phyloP scores from a whole-genome alignment of 2,888 invertebrate species.

The Stegophylla sp. region DNA sequence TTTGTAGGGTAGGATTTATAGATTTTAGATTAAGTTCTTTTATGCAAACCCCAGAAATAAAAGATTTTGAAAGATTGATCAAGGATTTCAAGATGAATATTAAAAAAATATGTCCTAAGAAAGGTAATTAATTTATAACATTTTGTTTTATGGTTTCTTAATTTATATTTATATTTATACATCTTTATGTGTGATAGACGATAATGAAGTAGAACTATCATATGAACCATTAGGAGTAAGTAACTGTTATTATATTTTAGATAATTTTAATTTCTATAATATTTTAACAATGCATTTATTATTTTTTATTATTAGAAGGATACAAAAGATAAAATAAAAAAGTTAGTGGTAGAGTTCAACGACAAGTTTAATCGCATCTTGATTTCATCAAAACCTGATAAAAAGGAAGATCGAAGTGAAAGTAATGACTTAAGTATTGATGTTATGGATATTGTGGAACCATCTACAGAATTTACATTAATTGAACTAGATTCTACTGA shows the following conservation, averaged over 20 bases:
- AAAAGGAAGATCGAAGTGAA: slow-evolving; percentile 7
- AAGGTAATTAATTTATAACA: slow-evolving; percentile 5
- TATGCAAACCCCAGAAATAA: neutral
- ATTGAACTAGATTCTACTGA: neutral
- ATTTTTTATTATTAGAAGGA: too few relatives aligned
- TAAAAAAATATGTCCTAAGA: neutral
- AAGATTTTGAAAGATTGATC: slow-evolving; percentile 10
- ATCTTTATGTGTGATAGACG: neutral
- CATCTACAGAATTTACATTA: neutral
- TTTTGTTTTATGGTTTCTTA: neutral
- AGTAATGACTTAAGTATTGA: neutral
- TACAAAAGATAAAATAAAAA: neutral
- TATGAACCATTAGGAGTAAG: slow-evolving; percentile 13
- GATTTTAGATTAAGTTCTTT: slow-evolving; percentile 12
- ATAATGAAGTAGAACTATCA: neutral
- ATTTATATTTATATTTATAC: neutral
- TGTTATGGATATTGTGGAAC: neutral
- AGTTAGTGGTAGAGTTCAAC: neutral
- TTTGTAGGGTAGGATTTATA: slow-evolving; percentile 29
- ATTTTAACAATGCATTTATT: neutral
- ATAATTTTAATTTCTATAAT: neutral
- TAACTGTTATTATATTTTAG: neutral
- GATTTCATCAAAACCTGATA: neutral
- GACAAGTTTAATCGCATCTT: slow-evolving; percentile 8
- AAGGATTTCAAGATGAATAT: slow-evolving; percentile 13